These are phyloP conservation scores for Galaxea fascicularis DNA, from an alignment of 92 coral and sea anemone species.

Conservation along the genomic window DNA sequence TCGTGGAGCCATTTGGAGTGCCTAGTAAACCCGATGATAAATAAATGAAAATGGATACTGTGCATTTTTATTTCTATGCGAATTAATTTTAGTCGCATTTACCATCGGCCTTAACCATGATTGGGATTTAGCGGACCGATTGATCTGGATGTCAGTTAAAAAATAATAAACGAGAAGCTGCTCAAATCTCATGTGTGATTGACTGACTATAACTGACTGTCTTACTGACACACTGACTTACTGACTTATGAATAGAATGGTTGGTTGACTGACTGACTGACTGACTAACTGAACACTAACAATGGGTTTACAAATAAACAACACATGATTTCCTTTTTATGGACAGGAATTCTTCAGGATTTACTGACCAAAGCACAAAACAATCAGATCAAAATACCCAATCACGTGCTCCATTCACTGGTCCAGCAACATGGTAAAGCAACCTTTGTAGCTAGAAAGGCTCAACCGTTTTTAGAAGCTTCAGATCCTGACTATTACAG, in stretches of 20 bases:
- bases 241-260: no score
- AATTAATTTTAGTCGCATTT: background rate
- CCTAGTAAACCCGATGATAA: no score
- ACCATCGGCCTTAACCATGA: no score
- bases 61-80: no score
- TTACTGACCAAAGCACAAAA: slow-evolving; percentile 7
- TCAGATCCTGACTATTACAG: slow-evolving; percentile 28
- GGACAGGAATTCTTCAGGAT: slow-evolving; percentile 20
- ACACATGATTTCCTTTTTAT: background rate
- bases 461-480: slow-evolving; percentile 27
- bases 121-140: no score
- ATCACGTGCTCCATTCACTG: background rate
- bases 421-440: background rate
- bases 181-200: no score
- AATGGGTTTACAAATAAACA: background rate
- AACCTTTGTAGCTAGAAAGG: background rate
- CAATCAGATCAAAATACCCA: slow-evolving; percentile 1
- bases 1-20: no score
- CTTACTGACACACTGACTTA: no score
- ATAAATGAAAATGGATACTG: no score
- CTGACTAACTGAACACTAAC: background rate
- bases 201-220: no score
- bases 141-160: no score
- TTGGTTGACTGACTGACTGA: background rate
- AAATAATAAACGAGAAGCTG: no score